These are phyloP conservation scores for Oryzias dopingdopingensis DNA, from an alignment of 2,797 vertebrate species.

Conservation along the genomic window DNA sequence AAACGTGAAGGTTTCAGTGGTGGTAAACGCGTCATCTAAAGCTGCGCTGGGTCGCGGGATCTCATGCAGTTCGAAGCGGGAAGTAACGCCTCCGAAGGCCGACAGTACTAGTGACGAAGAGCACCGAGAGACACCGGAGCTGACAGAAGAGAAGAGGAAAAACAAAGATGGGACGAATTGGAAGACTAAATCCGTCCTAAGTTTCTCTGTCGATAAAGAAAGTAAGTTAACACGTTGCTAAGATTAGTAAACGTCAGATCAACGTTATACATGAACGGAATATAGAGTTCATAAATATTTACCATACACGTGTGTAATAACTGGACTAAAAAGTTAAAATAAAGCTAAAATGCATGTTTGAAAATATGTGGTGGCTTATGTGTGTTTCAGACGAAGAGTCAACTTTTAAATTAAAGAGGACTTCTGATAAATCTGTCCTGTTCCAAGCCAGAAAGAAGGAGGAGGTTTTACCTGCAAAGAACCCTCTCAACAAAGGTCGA, in stretches of 20 bases:
- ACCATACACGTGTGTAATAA: neutral
- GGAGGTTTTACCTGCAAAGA: slow-evolving; percentile 38
- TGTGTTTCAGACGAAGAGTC: slow-evolving; percentile 58
- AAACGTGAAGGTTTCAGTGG: neutral
- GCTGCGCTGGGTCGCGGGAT: slow-evolving; percentile 60
- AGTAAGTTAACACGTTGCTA: slow-evolving; percentile 43
- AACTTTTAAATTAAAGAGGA: slow-evolving; percentile 81
- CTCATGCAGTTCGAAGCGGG: slow-evolving; percentile 67
- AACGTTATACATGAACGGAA: neutral
- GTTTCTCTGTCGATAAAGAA: slow-evolving; percentile 76
- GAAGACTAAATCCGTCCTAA: slow-evolving; percentile 54
- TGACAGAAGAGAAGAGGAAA: slow-evolving; percentile 12
- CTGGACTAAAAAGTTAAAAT: neutral
- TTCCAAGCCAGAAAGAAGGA: slow-evolving; percentile 81
- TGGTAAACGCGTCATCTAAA: slow-evolving; percentile 36
- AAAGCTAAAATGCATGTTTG: neutral
- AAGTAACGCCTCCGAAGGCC: slow-evolving; percentile 35
- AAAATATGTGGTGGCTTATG: neutral
- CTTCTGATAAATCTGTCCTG: slow-evolving; percentile 78
- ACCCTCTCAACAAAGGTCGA: slow-evolving; percentile 46
- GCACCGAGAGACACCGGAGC: slow-evolving; percentile 18
- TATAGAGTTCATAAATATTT: too few relatives aligned
- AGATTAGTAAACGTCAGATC: neutral
- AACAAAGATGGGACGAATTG: slow-evolving; percentile 27
- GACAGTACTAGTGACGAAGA: slow-evolving; percentile 46